Conservation (phyloP, 2,888 invertebrate species). For the Pomacea canaliculata region DNA sequence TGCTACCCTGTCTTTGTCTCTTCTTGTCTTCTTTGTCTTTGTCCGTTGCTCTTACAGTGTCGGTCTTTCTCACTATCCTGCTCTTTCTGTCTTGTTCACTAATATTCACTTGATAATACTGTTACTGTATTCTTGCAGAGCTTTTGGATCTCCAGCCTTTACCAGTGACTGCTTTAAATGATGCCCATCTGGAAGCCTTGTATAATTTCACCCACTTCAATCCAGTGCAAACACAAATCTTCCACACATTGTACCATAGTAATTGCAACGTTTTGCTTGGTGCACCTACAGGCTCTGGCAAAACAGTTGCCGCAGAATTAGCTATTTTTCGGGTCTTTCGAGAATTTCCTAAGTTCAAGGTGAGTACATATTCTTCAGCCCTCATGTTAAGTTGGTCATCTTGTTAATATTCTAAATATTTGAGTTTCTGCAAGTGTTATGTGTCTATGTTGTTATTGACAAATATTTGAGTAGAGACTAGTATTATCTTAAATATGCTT, state of each 20-base stretch:
- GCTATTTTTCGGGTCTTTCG: constrained; percentile 94
- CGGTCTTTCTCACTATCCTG: too few species aligned
- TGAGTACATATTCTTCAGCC: constrained; percentile 28
- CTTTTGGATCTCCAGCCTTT: constrained; percentile 91
- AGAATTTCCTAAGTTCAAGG: constrained; percentile 77
- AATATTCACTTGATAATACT: too few species aligned
- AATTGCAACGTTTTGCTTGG: constrained; percentile 89
- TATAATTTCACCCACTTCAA: constrained; percentile 97
- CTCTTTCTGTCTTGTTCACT: too few species aligned
- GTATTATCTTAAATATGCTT: background rate
- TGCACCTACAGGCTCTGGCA: constrained; percentile 97
- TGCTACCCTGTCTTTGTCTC: too few species aligned
- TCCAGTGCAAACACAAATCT: constrained; percentile 89
- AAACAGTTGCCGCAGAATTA: constrained; percentile 97
- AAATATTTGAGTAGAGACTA: too few species aligned
- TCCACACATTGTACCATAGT: constrained; percentile 94
- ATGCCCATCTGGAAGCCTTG: constrained; percentile 82
- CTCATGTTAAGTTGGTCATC: too few species aligned
- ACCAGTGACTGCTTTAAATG: constrained; percentile 85
- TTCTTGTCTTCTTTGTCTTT: too few species aligned
- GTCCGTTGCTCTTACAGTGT: too few species aligned
- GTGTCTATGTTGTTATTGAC: too few species aligned
- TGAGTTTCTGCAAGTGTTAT: too few species aligned
- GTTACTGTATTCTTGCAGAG: constrained; percentile 73
- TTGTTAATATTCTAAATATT: too few species aligned